These are phyloP conservation scores for Mesoclemmys tuberculata DNA, from an alignment of 2,113 vertebrate species.

Conservation along the genomic window DNA sequence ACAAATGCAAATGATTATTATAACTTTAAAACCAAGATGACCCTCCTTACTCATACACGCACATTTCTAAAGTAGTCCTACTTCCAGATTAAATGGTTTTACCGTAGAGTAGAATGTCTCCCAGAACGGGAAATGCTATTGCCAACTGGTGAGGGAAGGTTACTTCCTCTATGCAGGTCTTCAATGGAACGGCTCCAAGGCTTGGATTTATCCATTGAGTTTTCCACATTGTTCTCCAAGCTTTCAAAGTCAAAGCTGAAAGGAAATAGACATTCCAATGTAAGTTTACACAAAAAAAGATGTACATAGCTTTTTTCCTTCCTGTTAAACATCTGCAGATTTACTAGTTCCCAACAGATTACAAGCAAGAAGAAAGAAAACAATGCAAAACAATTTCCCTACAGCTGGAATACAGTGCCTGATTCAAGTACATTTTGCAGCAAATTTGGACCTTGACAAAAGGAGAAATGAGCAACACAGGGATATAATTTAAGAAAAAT, in stretches of 20 bases:
- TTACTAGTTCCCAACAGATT: background rate
- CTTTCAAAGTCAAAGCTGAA: constrained; percentile 94
- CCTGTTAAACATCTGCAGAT: background rate
- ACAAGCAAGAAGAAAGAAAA: background rate
- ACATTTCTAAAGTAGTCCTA: accelerated
- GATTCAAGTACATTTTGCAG: background rate
- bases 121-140: constrained; percentile 86
- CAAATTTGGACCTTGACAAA: background rate
- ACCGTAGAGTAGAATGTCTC: constrained; percentile 92
- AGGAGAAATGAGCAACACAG: background rate
- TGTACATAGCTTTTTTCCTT: accelerated
- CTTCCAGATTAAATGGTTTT: background rate
- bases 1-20: background rate
- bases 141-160: constrained; percentile 87
- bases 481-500: background rate
- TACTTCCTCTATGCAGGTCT: constrained; percentile 91
- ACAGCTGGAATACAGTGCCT: background rate
- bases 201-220: constrained; percentile 89
- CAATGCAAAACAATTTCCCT: background rate
- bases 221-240: constrained; percentile 90
- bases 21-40: accelerated
- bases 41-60: accelerated
- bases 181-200: constrained; percentile 96
- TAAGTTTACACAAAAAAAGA: background rate
- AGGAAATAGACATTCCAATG: background rate